A percentile compares a stretch with the other conserved stretches of the same genome.
Evolutionary conservation across 2,113 vertebrate species (phyloP).

Genomic region (Catharus minimus): DNA sequence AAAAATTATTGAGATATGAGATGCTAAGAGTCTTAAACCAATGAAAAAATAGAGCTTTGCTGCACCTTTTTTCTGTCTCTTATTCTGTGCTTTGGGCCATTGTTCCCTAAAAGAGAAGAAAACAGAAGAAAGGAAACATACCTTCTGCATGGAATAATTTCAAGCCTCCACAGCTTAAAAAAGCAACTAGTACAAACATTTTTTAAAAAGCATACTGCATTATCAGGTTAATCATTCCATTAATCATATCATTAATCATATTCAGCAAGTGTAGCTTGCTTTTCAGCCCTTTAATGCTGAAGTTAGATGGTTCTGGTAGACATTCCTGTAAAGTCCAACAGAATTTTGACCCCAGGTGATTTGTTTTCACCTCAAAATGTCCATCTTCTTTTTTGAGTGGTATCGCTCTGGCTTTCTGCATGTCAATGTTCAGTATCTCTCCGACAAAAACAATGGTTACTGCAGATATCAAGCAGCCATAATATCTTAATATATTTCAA

Average conservation of each 20-base stretch:
- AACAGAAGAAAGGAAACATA: neutral
- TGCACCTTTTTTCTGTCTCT: neutral
- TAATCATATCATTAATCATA: neutral
- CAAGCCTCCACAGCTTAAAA: neutral
- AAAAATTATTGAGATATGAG: neutral
- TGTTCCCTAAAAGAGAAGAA: neutral
- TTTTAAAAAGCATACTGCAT: neutral
- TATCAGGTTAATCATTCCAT: neutral
- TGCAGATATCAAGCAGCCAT: neutral
- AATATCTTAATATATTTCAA: neutral
- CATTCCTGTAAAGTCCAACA: neutral
- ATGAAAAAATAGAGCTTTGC: neutral
- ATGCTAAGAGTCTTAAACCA: neutral
- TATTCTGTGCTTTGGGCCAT: neutral
- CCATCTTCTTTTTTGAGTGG: neutral
- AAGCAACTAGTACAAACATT: neutral
- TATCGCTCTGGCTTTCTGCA: neutral
- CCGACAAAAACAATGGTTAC: neutral
- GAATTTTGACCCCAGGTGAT: neutral
- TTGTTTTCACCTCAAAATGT: neutral
- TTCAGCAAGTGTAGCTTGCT: neutral
- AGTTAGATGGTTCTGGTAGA: neutral
- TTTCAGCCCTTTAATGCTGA: neutral
- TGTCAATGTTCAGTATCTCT: neutral
- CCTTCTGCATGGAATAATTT: neutral